Conservation (phyloP, 2,113 vertebrate species). For the Psittacula cyanocephala region DNA sequence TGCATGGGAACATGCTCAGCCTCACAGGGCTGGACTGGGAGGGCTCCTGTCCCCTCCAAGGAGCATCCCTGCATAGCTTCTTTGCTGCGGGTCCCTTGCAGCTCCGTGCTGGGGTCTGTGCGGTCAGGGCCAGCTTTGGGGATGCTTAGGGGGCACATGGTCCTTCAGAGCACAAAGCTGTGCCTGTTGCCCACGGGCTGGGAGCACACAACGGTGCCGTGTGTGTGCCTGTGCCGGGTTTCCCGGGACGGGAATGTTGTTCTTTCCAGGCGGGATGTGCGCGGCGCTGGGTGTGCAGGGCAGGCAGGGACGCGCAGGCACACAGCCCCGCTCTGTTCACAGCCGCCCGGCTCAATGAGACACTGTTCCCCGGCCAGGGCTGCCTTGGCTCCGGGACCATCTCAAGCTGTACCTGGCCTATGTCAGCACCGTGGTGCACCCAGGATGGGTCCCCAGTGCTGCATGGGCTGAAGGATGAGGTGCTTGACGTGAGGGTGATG, state of each 20-base stretch:
- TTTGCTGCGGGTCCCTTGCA: neutral
- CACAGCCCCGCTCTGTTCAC: slow-evolving; percentile 41
- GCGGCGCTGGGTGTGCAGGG: neutral
- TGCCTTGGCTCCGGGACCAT: neutral
- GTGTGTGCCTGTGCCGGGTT: neutral
- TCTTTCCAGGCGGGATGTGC: slow-evolving; percentile 39
- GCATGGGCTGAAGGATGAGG: neutral
- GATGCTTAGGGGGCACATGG: neutral
- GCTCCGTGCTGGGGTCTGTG: neutral
- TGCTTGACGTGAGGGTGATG: neutral
- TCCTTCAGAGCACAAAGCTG: slow-evolving; percentile 6
- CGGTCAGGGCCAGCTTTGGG: neutral
- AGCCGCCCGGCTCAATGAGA: neutral
- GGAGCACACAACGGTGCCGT: neutral
- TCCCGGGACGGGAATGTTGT: neutral
- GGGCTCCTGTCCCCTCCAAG: neutral
- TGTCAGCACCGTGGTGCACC: accelerated
- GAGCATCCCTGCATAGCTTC: accelerated
- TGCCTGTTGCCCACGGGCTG: neutral
- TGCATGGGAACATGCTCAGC: accelerated
- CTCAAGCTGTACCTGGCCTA: neutral
- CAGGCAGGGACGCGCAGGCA: slow-evolving; percentile 20
- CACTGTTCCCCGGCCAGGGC: slow-evolving; percentile 47
- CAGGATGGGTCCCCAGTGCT: neutral
- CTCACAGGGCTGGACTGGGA: too few relatives aligned